These are phyloP conservation scores for Lates calcarifer DNA, from an alignment of 2,113 vertebrate genomes.

Conservation along the genomic window DNA sequence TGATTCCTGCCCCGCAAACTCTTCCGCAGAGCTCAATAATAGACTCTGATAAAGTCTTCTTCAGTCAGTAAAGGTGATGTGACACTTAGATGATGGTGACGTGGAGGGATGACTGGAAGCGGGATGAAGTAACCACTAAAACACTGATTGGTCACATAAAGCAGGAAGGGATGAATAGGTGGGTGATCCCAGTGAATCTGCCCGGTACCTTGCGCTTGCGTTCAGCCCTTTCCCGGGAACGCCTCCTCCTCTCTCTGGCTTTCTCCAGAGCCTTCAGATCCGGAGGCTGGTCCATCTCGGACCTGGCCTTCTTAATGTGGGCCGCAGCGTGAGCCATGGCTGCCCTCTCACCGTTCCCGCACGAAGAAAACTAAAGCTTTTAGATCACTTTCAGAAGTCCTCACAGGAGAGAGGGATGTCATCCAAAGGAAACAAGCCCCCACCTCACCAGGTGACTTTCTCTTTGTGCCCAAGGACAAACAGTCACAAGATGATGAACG, in stretches of 20 bases:
- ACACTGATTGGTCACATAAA: background rate
- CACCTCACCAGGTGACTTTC: slow-evolving; percentile 55
- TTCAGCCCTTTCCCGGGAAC: slow-evolving; percentile 92
- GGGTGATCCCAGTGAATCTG: slow-evolving; percentile 44
- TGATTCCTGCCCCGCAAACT: background rate
- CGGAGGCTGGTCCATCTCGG: slow-evolving; percentile 88
- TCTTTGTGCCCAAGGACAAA: slow-evolving; percentile 55
- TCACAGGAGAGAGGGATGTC: background rate
- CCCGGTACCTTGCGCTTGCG: slow-evolving; percentile 95
- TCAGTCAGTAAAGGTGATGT: background rate
- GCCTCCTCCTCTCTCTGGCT: slow-evolving; percentile 91
- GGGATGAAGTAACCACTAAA: slow-evolving; percentile 17
- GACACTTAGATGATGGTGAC: slow-evolving; percentile 27
- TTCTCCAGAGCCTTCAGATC: slow-evolving; percentile 90
- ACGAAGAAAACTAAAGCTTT: slow-evolving; percentile 30
- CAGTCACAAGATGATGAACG: background rate
- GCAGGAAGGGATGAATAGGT: slow-evolving; percentile 15
- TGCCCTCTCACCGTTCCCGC: slow-evolving; percentile 18
- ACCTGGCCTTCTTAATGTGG: slow-evolving; percentile 97
- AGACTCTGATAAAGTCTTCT: background rate
- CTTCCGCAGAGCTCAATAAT: background rate
- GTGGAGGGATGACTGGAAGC: slow-evolving; percentile 32
- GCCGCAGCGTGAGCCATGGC: slow-evolving; percentile 97
- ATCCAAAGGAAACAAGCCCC: slow-evolving; percentile 5
- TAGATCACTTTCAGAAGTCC: slow-evolving; percentile 40